Base-by-base conservation (phyloP, 1,140 invertebrate genomes). In the Papilio aristodemus region DNA sequence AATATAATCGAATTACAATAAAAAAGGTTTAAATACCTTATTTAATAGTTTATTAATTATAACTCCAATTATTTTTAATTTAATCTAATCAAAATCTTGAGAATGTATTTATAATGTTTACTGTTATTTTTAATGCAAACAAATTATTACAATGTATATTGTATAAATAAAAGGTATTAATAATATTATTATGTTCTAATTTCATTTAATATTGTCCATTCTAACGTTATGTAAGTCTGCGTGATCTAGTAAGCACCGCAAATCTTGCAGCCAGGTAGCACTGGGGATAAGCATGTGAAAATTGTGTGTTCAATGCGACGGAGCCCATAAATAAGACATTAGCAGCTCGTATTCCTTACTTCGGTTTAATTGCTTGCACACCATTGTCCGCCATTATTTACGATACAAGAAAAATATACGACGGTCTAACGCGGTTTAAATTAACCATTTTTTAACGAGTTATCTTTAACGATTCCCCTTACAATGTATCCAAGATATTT, bases 261-360 rank as follows among this genome's bases (percentile, higher is more conserved):
- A 81, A 82, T 84, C 78, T 78, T 75, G 68, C 78, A 70, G 68
- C 71, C 82, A 84, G 85, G 83, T 86, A 86, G 80, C 72, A 39
- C 68, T 68, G 69, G 63, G 73, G 73, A 81, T 86, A 86, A 85
- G 80, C 85, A 91, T 89, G 87, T 89, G 87, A 91, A 88, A 89
- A 91, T 72, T 84, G 79, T 80, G 70, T 88, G 83, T 84, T 76
- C 75, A 74, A 84, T 78, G 84, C 64, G 73, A 77, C 77, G 76
- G 81, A 81, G 80, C 76, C 81, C 87, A 90, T 91, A 91, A 91
- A 91, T 89, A 89, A 85, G 84, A 85, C 86, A 91, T 91, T 91
- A 90, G 81, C 85, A 89, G 80, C 75, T 91, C 86, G 80, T 87
- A 83, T 80, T 73, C 58, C 54, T 62, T 71, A 77, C 71, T 54